Conservation (phyloP, 2,888 invertebrate genomes). For the Scaptomyza reducta region DNA sequence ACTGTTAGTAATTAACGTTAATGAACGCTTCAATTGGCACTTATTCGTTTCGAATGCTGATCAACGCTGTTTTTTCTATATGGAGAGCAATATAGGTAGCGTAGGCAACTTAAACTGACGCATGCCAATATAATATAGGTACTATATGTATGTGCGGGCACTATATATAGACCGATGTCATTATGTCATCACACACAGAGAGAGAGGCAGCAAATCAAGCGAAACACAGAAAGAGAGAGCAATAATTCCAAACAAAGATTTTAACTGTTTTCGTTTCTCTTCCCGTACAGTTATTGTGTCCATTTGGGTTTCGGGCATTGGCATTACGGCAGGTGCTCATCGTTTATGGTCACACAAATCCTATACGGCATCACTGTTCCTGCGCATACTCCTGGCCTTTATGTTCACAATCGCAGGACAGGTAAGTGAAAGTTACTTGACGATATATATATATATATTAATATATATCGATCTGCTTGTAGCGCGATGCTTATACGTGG, state of each 20-base stretch:
- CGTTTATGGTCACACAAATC: conserved; percentile 92
- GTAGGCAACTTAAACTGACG: conserved; percentile 19
- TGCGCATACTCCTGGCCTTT: conserved; percentile 88
- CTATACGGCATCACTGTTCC: conserved; percentile 89
- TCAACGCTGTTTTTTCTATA: conserved; percentile 22
- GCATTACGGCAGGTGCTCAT: conserved; percentile 93
- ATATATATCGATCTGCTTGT: conserved; percentile 17
- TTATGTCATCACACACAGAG: conserved; percentile 62
- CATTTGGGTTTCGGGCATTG: conserved; percentile 91
- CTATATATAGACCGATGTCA: conserved; percentile 30
- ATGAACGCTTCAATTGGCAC: conserved; percentile 70
- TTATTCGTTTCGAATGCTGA: conserved; percentile 40
- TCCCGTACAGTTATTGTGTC: conserved; percentile 85
- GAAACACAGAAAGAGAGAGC: conserved; percentile 7
- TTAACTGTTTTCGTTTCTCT: conserved; percentile 12
- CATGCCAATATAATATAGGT: conserved; percentile 27
- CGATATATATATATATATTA: neutral
- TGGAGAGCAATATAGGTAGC: conserved; percentile 19
- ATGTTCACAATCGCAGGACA: conserved; percentile 92
- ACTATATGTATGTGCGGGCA: conserved; percentile 7
- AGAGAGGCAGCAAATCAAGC: conserved; percentile 45
- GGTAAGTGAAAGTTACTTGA: conserved; percentile 84
- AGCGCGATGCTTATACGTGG: conserved; percentile 94
- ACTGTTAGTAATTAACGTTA: conserved; percentile 69
- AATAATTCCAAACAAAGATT: neutral